Conservation (phyloP, 2,888 invertebrate genomes). For the Epinotia ramella region DNA sequence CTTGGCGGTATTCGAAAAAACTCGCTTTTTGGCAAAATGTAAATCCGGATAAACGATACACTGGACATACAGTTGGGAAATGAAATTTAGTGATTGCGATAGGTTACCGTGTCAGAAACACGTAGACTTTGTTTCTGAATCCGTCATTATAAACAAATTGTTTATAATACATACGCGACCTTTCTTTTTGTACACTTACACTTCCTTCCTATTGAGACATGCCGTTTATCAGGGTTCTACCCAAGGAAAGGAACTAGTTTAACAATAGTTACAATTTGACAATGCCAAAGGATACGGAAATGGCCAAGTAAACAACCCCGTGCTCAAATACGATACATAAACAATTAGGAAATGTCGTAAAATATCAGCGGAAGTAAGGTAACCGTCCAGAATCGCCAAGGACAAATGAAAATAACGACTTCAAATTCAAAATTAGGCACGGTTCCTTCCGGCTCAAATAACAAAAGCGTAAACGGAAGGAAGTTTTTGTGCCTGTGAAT, state of each 20-base stretch:
- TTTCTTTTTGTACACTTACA: neutral
- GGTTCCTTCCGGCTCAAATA: constrained; percentile 39
- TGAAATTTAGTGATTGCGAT: no score
- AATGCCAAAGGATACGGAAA: constrained; percentile 18
- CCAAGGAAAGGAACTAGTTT: neutral
- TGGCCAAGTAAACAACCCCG: neutral
- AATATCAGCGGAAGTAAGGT: constrained; percentile 26
- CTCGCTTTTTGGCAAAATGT: no score
- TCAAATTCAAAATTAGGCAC: constrained; percentile 29
- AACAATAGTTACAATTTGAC: neutral
- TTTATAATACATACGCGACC: no score
- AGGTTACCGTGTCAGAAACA: no score
- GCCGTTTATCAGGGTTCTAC: neutral
- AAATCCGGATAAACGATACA: no score
- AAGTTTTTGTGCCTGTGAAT: constrained; percentile 71
- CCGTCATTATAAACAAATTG: no score
- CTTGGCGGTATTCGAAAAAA: no score
- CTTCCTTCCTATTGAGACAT: neutral
- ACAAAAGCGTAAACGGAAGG: constrained; percentile 61
- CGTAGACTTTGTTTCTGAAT: no score
- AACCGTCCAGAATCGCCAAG: constrained; percentile 25
- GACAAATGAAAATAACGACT: constrained; percentile 25
- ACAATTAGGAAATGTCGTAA: constrained; percentile 31
- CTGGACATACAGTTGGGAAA: no score
- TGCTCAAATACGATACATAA: constrained; percentile 1